A percentile compares a stretch with the other conserved stretches of the same genome.
These are phyloP conservation scores for Hirtodrosophila histrioides DNA, from an alignment of 2,888 invertebrate genomes.

Conservation along the genomic window DNA sequence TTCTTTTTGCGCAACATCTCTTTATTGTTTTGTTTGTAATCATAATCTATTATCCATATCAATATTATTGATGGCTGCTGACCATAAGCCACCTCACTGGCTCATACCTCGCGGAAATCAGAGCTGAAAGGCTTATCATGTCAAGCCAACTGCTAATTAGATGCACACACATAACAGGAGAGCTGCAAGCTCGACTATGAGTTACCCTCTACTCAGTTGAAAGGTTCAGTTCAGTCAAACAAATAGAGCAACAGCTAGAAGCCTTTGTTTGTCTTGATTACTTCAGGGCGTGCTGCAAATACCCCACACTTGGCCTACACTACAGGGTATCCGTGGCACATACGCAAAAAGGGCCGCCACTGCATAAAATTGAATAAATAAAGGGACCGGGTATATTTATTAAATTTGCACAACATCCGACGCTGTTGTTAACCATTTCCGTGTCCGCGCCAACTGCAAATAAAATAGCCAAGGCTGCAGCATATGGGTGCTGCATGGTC, in stretches of 20 bases:
- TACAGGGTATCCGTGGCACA: conserved; percentile 23
- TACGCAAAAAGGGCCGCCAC: conserved; percentile 27
- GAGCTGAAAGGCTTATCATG: conserved; percentile 27
- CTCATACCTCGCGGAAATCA: conserved; percentile 14
- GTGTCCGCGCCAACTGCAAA: conserved; percentile 45
- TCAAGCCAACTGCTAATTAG: conserved; percentile 53
- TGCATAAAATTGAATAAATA: conserved; percentile 59
- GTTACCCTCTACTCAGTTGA: conserved; percentile 13
- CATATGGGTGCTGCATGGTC: conserved; percentile 14
- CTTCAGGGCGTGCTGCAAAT: neutral
- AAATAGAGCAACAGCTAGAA: neutral
- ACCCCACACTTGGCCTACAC: neutral
- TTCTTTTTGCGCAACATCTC: no score
- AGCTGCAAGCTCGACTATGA: neutral
- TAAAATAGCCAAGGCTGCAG: conserved; percentile 31
- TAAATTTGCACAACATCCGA: conserved; percentile 77
- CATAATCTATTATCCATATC: conserved; percentile 17
- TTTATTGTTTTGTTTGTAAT: neutral
- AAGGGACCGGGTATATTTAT: conserved; percentile 66
- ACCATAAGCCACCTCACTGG: neutral
- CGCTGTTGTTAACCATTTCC: conserved; percentile 75
- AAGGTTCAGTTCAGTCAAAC: neutral
- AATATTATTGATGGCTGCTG: conserved; percentile 19
- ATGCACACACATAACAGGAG: conserved; percentile 11
- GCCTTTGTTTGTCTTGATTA: no score